phyloP scores from a whole-genome alignment of 2,797 vertebrate genomes.

The Pagetopsis macropterus region DNA sequence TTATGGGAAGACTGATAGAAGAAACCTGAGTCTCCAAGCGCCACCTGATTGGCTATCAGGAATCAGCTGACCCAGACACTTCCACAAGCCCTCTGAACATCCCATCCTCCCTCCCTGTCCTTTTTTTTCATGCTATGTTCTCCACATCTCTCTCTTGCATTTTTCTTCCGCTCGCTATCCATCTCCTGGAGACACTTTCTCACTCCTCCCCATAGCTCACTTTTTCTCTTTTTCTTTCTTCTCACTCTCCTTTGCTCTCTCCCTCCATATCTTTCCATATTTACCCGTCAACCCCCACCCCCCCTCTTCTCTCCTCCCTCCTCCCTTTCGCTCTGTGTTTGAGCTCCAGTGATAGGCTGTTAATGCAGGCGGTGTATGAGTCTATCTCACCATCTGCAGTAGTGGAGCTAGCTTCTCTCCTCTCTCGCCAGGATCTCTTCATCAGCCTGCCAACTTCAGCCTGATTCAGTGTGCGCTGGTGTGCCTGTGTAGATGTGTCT shows the following conservation, averaged over 20 bases:
- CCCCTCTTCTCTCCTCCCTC: constrained; percentile 14
- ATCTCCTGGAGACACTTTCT: constrained; percentile 55
- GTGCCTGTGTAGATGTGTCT: constrained; percentile 43
- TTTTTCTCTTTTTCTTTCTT: constrained; percentile 51
- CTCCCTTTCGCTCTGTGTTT: constrained; percentile 59
- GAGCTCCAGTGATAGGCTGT: constrained; percentile 81
- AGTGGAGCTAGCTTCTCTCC: constrained; percentile 75
- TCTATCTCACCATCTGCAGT: constrained; percentile 83
- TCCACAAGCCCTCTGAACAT: constrained; percentile 47
- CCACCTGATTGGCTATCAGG: constrained; percentile 49
- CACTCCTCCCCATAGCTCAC: constrained; percentile 42
- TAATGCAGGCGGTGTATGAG: constrained; percentile 77
- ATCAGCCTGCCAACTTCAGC: constrained; percentile 71
- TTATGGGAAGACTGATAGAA: constrained; percentile 53
- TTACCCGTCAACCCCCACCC: constrained; percentile 55
- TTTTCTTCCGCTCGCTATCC: constrained; percentile 37
- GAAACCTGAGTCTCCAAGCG: constrained; percentile 31
- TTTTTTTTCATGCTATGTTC: constrained; percentile 3
- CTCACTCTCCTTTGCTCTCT: constrained; percentile 48
- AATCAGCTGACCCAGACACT: constrained; percentile 65
- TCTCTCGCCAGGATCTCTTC: constrained; percentile 75
- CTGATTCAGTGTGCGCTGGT: constrained; percentile 46
- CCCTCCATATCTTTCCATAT: constrained; percentile 76
- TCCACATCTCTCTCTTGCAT: constrained; percentile 21
- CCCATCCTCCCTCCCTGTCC: constrained; percentile 15